A percentile compares a stretch with the other conserved stretches of the same genome.
These are phyloP conservation scores for Turdus rufiventris DNA, from an alignment of 2,113 vertebrate species.

Conservation along the genomic window DNA sequence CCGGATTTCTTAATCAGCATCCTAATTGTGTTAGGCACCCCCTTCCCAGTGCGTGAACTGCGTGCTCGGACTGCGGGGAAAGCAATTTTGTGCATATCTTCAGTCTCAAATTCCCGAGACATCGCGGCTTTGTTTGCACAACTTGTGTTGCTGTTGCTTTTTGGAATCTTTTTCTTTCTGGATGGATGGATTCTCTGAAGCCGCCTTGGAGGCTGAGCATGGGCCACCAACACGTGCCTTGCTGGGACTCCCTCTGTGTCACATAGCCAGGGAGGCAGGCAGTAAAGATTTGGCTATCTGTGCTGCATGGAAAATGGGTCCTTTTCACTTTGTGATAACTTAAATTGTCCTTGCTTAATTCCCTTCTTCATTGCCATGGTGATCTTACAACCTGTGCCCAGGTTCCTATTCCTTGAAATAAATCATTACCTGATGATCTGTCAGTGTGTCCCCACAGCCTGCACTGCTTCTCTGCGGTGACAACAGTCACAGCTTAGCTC, in stretches of 20 bases:
- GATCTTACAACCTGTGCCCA: not conserved
- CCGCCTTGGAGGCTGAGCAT: rapidly evolving
- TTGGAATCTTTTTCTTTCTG: not conserved
- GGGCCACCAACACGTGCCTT: not conserved
- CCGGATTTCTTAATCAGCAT: not conserved
- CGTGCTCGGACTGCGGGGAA: rapidly evolving
- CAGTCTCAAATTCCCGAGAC: not conserved
- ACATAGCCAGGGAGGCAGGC: rapidly evolving
- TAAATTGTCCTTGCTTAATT: not conserved
- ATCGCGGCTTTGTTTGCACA: not conserved
- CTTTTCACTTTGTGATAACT: not conserved
- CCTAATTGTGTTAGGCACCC: not conserved
- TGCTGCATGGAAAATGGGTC: rapidly evolving
- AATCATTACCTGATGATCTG: not conserved
- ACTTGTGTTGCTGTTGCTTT: not conserved
- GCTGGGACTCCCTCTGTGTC: not conserved
- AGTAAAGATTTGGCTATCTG: rapidly evolving
- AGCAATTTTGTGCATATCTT: not conserved
- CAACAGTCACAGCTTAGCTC: rapidly evolving
- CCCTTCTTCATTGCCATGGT: not conserved
- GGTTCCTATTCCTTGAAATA: rapidly evolving
- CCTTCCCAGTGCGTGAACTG: not conserved
- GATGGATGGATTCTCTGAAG: not conserved
- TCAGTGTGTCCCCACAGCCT: not conserved
- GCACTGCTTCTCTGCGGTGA: rapidly evolving